Evolutionary conservation across 2,888 invertebrate genomes (phyloP).

Genomic region (Schrankia costaestrigalis): DNA sequence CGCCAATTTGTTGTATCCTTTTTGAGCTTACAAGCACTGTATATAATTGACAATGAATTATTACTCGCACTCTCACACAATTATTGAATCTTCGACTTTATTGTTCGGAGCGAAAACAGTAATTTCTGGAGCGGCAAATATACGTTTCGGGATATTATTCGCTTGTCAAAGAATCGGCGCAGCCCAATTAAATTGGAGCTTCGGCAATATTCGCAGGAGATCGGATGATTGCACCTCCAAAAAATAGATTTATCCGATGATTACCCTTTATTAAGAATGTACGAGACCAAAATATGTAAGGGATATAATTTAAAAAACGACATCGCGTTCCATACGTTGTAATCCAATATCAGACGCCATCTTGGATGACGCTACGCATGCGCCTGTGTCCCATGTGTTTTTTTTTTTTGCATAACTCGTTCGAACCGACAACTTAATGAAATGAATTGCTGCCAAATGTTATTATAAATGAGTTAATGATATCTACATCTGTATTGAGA

Average conservation of each 20-base stretch:
- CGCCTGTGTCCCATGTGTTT: constrained; percentile 33
- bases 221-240: constrained; percentile 37
- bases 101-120: constrained; percentile 7
- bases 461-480: constrained; percentile 35
- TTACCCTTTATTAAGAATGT: constrained; percentile 28
- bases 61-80: constrained; percentile 7
- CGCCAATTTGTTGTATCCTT: constrained; percentile 36
- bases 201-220: constrained; percentile 49
- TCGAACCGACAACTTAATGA: constrained; percentile 37
- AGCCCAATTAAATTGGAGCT: constrained; percentile 50
- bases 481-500: constrained; percentile 39
- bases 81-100: constrained; percentile 22
- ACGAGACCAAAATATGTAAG: constrained; percentile 29
- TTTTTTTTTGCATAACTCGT: constrained; percentile 32
- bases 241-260: constrained; percentile 29
- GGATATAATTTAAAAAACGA: constrained; percentile 19
- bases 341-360: constrained; percentile 52
- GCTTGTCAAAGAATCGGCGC: constrained; percentile 44
- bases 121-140: constrained; percentile 16
- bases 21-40: constrained; percentile 16
- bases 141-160: constrained; percentile 36
- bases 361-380: constrained; percentile 35
- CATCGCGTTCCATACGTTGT: constrained; percentile 28
- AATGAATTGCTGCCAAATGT: constrained; percentile 38
- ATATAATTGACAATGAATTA: constrained; percentile 30